Percentiles rank a stretch among this genome's conserved stretches.
Evolutionary conservation across 2,113 vertebrate genomes (phyloP).

Genomic region (Promerops cafer): DNA sequence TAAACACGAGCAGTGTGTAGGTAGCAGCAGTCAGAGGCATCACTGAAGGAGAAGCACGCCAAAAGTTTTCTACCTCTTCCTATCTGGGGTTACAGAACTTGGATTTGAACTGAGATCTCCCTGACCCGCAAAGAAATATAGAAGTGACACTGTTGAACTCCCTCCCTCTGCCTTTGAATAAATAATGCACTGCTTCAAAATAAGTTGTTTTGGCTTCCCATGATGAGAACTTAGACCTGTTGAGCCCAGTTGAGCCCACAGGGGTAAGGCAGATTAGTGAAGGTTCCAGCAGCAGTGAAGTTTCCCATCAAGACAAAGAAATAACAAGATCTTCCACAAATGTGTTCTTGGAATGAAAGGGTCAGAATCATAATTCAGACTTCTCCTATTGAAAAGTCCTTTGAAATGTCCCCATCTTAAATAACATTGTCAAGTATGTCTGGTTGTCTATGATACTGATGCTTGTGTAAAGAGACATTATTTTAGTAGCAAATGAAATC

Average conservation of each 20-base stretch:
- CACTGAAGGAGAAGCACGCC: neutral
- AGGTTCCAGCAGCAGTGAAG: neutral
- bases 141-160: neutral
- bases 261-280: neutral
- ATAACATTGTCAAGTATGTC: neutral
- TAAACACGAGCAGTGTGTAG: neutral
- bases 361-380: neutral
- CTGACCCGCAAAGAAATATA: neutral
- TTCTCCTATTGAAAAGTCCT: neutral
- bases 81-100: neutral
- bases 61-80: neutral
- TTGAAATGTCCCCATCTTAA: neutral
- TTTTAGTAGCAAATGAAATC: neutral
- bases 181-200: neutral
- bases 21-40: neutral
- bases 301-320: neutral
- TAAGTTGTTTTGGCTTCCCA: neutral
- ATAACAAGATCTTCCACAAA: neutral
- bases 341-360: neutral
- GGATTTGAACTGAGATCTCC: neutral
- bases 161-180: neutral
- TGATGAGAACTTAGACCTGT: neutral
- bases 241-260: neutral
- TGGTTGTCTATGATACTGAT: neutral
- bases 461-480: neutral